Conservation (phyloP, 2,113 vertebrate species). For the Dasyprocta punctata region DNA sequence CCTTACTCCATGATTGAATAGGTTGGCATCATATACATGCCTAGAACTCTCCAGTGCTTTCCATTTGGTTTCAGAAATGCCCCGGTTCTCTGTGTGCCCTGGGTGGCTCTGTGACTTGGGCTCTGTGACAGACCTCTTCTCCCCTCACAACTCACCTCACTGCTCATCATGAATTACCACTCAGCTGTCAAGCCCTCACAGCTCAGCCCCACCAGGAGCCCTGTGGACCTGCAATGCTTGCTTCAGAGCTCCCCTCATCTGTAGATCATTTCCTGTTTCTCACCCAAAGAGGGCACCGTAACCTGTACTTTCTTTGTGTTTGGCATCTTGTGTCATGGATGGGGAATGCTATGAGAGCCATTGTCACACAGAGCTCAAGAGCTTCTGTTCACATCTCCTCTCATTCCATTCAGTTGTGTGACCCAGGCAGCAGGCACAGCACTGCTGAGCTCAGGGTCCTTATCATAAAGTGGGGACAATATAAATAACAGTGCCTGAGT, state of each 20-base stretch:
- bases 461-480: background rate
- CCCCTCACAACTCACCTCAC: background rate
- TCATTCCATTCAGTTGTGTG: background rate
- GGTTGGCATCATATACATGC: background rate
- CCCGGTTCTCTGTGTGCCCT: background rate
- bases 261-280: background rate
- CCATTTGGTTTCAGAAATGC: background rate
- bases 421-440: background rate
- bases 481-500: background rate
- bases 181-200: background rate
- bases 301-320: background rate
- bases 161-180: background rate
- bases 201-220: background rate
- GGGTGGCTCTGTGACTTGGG: accelerated
- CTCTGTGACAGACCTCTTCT: background rate
- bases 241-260: background rate
- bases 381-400: background rate
- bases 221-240: too few species aligned
- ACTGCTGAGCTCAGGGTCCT: background rate
- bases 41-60: background rate
- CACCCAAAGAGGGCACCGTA: background rate
- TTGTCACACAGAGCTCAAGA: background rate
- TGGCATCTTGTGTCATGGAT: background rate
- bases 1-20: background rate
- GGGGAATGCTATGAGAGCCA: too few species aligned